Evolutionary conservation across 2,797 vertebrate species (phyloP), one percentile per base, ranked within the genome.

Genomic region (Microchirus variegatus): DNA sequence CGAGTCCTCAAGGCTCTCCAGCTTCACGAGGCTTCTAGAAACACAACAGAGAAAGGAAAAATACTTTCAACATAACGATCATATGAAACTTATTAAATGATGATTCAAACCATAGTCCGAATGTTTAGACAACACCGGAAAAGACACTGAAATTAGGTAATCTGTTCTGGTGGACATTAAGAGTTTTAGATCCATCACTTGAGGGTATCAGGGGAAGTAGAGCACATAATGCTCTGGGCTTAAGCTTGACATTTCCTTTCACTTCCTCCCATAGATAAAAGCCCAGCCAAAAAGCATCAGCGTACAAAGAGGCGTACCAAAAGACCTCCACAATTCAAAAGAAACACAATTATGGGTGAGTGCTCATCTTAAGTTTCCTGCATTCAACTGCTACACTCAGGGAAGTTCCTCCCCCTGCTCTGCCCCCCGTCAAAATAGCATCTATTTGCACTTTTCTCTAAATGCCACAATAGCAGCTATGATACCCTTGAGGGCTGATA

Each of bases 1-100:
- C 2, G 97, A 96, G 41, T 99, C 98, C 91, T 99, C 98, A 47
- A 99, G 90, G 87, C 97, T 98, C 89, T 99, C 97, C 86, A 99
- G 93, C 90, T 98, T 98, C 81, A 99, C 95, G 55, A 94, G 91
- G 82, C 92, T 98, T 91, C 98, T 99, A 78, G 10, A 65, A 75
- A 1, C 2, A 75, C 55, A 8, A 42, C 9, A 4, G 37, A 2
- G 14, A 2, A 9, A 16, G 16, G 9, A 53, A 14, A 58, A 56
- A 60, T 36, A 45, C 36, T 43, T 12, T 67, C 1, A 71, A 50
- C 5, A 19, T 42, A 14, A 63, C n/a, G 11, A 55, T 45, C 12
- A 59, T 48, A 10, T 37, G 16, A 55, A 16, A 2, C 17, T 37
- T 42, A 43, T 42, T 18, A 18, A 50, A 22, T 11, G 36, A 47